These are phyloP conservation scores for Ectemnius continuus DNA, from an alignment of 2,888 invertebrate species.

Conservation along the genomic window DNA sequence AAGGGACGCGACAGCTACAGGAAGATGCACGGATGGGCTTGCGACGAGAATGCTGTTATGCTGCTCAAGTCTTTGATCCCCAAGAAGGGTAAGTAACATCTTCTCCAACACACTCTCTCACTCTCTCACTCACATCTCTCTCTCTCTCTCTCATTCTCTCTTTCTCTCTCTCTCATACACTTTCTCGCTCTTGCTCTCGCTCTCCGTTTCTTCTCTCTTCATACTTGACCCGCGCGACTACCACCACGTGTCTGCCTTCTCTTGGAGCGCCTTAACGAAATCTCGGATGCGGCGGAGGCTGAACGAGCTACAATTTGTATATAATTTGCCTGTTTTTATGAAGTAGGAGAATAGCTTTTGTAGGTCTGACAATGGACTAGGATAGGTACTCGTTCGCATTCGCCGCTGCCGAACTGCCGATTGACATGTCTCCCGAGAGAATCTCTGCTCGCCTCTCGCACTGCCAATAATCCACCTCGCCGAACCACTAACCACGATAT, in stretches of 20 bases:
- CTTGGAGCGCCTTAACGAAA: conserved; percentile 31
- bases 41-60: conserved; percentile 97
- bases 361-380: background rate
- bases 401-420: conserved; percentile 48
- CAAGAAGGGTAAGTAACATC: conserved; percentile 91
- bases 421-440: conserved; percentile 47
- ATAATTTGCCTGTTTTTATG: too few relatives aligned
- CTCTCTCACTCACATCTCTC: conserved; percentile 39
- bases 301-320: conserved; percentile 3
- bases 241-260: conserved; percentile 29
- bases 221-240: conserved; percentile 16
- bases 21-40: conserved; percentile 99
- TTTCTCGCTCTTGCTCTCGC: conserved; percentile 19
- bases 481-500: conserved; percentile 70
- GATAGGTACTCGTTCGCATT: conserved; percentile 9
- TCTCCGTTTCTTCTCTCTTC: conserved; percentile 36
- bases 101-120: conserved; percentile 24
- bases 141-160: background rate
- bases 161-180: conserved; percentile 35
- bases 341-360: background rate
- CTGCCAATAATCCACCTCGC: conserved; percentile 74
- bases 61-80: conserved; percentile 98
- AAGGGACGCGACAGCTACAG: conserved; percentile 99
- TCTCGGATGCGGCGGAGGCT: conserved; percentile 41
- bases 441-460: conserved; percentile 71